Base-by-base conservation (phyloP, 2,113 vertebrate species). In the Sprattus sprattus region DNA sequence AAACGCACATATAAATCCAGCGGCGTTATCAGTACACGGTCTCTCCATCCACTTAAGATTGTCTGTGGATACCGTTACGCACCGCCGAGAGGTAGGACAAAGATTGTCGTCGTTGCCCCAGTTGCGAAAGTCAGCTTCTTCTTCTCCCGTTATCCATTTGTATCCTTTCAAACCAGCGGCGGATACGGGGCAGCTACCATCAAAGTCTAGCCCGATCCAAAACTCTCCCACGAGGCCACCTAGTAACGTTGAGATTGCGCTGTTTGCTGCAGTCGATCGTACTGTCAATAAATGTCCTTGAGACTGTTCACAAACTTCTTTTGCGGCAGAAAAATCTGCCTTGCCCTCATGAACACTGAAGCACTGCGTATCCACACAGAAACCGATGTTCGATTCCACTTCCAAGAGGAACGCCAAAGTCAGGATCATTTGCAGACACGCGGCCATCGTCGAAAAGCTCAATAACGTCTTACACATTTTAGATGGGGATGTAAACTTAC, bases 181-280 rank as follows among this genome's bases (percentile, higher is more conserved):
- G 0, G 83, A 22, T 46, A 84, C 44, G 6, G 84, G 4, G 71
- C 91, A 90, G 18, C 9, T 13, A 6, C 45, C 86, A 39, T 2
- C 39, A 0, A 0, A 88, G 15, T 91, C 85, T 45, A 95, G 85
- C 18, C 94, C 95, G 81, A 95, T 91, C 95, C 94, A 95, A 81
- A 92, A 92, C 0, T 85, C 32, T 13, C 92, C 93, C 1, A 45
- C 46, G 0, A 49, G 0, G 82, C 82, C 90, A 0, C 84, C 84
- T 32, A 94, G 0, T 64, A 95, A 6, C 4, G 89, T 5, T 0
- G 3, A 9, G 0, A 95, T 28, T 0, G 75, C 25, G 0, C 88
- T 85, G 7, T 88, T 86, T 0, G 83, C 81, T 0, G 18, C 84
- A 0, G 71, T 32, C 0, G 92, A 90, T 49, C 90, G 91, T 45